phyloP scores from a whole-genome alignment of 2,797 vertebrate genomes.

The Austrolebias charrua region DNA sequence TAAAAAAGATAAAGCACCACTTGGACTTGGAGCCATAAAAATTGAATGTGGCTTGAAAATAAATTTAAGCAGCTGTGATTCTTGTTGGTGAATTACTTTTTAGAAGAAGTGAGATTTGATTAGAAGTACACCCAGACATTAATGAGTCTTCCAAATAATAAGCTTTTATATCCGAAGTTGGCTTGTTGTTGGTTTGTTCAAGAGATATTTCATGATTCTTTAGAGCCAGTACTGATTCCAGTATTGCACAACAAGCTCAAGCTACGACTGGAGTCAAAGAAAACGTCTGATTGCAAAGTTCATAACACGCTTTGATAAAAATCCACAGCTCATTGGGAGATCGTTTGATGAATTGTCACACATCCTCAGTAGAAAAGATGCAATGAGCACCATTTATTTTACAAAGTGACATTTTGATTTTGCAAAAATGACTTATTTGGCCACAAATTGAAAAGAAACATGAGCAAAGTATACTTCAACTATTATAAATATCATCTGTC shows the following conservation, averaged over 20 bases:
- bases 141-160: no score
- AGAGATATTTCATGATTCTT: conserved; percentile 13
- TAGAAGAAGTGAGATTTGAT: no score
- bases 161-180: conserved; percentile 9
- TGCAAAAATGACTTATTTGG: neutral
- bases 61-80: conserved; percentile 24
- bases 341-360: no score
- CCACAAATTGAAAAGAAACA: no score
- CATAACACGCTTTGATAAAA: neutral
- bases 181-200: neutral
- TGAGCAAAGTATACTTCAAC: neutral
- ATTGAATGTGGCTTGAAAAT: conserved; percentile 14
- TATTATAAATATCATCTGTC: no score
- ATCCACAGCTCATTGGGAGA: no score
- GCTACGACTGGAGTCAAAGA: conserved; percentile 2
- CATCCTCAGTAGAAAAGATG: no score
- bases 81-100: conserved; percentile 6
- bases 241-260: conserved; percentile 13
- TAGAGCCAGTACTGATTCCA: conserved; percentile 7
- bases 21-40: conserved; percentile 29
- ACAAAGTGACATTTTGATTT: no score
- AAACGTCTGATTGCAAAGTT: conserved; percentile 1
- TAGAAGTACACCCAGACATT: no score
- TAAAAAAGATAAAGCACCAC: conserved; percentile 16
- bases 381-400: no score